Base-by-base conservation (phyloP, 2,888 invertebrate species). In the Catocala nupta region DNA sequence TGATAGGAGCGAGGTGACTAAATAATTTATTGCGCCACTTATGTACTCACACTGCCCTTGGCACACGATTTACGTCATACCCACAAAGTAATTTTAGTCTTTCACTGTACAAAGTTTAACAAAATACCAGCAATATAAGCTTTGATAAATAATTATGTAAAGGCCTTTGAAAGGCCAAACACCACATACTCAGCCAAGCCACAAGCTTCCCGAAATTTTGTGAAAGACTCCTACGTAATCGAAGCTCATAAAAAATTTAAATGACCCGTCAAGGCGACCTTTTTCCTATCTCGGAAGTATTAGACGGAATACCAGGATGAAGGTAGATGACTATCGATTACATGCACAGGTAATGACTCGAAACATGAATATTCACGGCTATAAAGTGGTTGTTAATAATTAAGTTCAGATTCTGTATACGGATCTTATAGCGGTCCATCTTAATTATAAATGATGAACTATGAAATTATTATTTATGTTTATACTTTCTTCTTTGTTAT, bases 181-280 rank as follows among this genome's bases (percentile, higher is more conserved):
- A 42, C n/a, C 13, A 53, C 49, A 59, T 43, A 34, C 53, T 43
- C 5, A 5, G 11, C 1, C 10, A 43, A 34, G 43, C 53, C 59
- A 54, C 67, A 59, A 39, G 39, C 48, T 7, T 52, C 11, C 34
- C 36, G 10, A 16, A 60, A 34, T 34, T 53, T 34, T 50, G 12
- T 16, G 42, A 45, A 34, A 50, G 50, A 51, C 55, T 11, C 55
- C 1, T 11, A 39, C 11, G 36, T 54, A 60, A 57, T 64, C 56
- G 12, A 60, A 47, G 39, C 52, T 72, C 59, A 66, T 67, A 60
- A 59, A 68, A 66, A 75, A 58, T 65, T 59, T 69, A 55, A 75
- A 66, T 58, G 43, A 9, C 48, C 45, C 45, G 42, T 44, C 55
- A 51, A 51, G 36, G 9, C 45, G 25, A 52, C 72, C 65, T 60